Evolutionary conservation across 2,888 invertebrate genomes (phyloP).

Genomic region (Clepsis dumicolana): DNA sequence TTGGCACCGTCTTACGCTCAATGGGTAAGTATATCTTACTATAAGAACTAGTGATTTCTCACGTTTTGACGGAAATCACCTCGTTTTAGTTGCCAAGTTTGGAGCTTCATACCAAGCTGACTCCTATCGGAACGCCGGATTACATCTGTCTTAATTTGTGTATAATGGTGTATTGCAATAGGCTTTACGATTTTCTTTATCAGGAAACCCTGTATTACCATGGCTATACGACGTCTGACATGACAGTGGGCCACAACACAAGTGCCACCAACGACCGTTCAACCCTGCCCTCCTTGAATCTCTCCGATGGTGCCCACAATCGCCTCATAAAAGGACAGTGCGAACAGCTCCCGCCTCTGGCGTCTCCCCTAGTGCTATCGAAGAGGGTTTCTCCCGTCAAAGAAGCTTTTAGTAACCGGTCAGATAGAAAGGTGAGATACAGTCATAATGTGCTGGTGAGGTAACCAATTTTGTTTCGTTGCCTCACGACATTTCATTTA

Average conservation of each 20-base stretch:
- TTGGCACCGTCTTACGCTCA: too few species aligned
- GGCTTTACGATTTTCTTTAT: background rate
- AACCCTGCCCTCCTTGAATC: conserved; percentile 73
- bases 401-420: conserved; percentile 64
- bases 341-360: conserved; percentile 77
- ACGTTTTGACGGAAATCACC: too few species aligned
- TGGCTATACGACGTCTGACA: conserved; percentile 76
- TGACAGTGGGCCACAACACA: conserved; percentile 70
- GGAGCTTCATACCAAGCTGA: too few species aligned
- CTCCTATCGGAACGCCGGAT: too few species aligned
- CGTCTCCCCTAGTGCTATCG: conserved; percentile 75
- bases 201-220: conserved; percentile 84
- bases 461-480: too few species aligned
- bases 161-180: too few species aligned
- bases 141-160: too few species aligned
- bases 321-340: conserved; percentile 72
- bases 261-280: conserved; percentile 75
- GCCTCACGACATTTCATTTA: too few species aligned
- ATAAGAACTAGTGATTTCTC: too few species aligned
- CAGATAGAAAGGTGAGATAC: conserved; percentile 64
- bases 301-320: conserved; percentile 70
- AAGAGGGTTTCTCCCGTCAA: conserved; percentile 64
- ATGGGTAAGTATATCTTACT: too few species aligned
- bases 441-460: too few species aligned
- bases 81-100: too few species aligned